These are phyloP conservation scores for Orchestes rusci DNA, from an alignment of 2,888 invertebrate species.

Conservation along the genomic window DNA sequence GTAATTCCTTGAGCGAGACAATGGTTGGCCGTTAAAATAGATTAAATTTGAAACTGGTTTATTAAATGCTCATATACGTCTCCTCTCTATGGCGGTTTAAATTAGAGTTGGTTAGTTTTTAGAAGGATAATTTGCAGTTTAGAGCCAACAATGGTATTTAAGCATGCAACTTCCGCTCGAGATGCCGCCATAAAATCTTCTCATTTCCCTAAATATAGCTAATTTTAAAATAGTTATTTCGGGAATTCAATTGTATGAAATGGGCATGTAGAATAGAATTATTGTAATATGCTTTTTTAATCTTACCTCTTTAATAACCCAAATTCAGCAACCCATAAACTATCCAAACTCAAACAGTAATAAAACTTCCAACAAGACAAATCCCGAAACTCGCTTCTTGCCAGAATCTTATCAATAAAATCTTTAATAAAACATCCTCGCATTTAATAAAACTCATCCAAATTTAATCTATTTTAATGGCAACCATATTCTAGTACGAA, in stretches of 20 bases:
- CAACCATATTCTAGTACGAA: conserved; percentile 41
- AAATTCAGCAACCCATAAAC: no score
- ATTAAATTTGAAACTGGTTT: conserved; percentile 38
- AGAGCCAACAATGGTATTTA: conserved; percentile 17
- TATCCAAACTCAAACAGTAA: no score
- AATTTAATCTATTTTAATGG: conserved; percentile 43
- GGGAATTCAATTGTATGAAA: conserved; percentile 4
- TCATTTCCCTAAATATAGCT: conserved; percentile 18
- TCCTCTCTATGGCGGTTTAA: conserved; percentile 18
- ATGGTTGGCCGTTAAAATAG: conserved; percentile 44
- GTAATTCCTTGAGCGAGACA: conserved; percentile 42
- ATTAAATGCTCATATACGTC: conserved; percentile 32
- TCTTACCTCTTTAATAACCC: no score
- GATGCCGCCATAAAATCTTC: conserved; percentile 15
- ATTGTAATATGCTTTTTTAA: no score
- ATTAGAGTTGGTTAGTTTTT: conserved; percentile 22
- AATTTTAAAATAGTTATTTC: conserved; percentile 13
- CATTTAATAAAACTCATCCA: conserved; percentile 42
- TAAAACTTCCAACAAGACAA: no score
- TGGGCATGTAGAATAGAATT: no score
- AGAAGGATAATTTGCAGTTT: conserved; percentile 22
- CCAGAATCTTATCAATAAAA: conserved; percentile 20
- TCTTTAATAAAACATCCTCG: conserved; percentile 38
- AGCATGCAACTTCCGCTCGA: conserved; percentile 16
- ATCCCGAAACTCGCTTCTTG: conserved; percentile 16